Percentiles rank a stretch among this genome's conserved stretches.
phyloP scores from a whole-genome alignment of 1,140 invertebrate species.

The Euschistus heros region DNA sequence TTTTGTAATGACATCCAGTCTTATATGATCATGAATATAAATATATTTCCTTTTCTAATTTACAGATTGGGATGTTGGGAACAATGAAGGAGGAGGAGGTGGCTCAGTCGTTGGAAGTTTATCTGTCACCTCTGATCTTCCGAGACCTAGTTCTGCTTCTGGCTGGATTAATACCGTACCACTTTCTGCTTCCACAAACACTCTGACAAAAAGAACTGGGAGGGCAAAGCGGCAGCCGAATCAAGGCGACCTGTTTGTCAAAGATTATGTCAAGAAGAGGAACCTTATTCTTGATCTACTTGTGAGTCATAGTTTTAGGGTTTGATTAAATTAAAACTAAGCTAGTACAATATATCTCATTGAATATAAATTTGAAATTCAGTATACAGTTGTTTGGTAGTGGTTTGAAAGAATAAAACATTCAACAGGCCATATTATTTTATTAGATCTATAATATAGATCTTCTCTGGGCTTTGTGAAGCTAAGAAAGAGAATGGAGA shows the following conservation, averaged over 20 bases:
- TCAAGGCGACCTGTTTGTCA: constrained; percentile 70
- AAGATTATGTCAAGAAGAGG: constrained; percentile 89
- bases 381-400: too few species aligned
- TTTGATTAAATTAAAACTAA: too few species aligned
- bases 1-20: too few species aligned
- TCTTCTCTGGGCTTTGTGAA: too few species aligned
- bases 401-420: too few species aligned
- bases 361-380: too few species aligned
- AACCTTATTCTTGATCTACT: constrained; percentile 88
- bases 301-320: constrained; percentile 35
- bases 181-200: constrained; percentile 54
- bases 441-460: too few species aligned
- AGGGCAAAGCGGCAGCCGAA: constrained; percentile 52
- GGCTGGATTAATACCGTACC: constrained; percentile 88
- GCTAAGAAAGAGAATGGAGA: too few species aligned
- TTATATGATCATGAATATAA: too few species aligned
- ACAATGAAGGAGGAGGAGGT: constrained; percentile 6
- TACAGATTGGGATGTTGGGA: constrained; percentile 38
- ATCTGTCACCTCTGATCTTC: constrained; percentile 20
- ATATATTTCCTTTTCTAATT: constrained; percentile 21
- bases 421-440: too few species aligned
- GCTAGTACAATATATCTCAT: too few species aligned
- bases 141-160: constrained; percentile 30
- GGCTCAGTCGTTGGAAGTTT: constrained; percentile 10
- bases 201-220: constrained; percentile 61